Conservation (phyloP, 2,888 invertebrate species). For the Beris chalybata region DNA sequence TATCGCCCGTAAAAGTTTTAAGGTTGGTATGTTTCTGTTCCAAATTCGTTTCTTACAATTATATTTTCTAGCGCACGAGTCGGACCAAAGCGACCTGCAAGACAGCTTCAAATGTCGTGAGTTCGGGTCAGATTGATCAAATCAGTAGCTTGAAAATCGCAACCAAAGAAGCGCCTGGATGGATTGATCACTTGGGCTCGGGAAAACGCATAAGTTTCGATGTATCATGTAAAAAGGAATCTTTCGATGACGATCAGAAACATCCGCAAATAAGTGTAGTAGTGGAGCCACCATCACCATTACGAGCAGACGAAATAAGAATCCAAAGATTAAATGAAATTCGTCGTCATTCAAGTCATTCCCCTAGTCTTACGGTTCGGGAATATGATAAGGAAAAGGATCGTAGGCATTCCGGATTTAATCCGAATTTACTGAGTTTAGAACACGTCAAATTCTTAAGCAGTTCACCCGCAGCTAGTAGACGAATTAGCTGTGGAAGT, state of each 20-base stretch:
- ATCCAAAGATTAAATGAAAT: conserved; percentile 56
- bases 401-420: conserved; percentile 58
- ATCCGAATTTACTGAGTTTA: conserved; percentile 64
- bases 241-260: conserved; percentile 56
- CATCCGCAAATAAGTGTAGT: conserved; percentile 71
- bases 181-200: conserved; percentile 18
- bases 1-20: conserved; percentile 77
- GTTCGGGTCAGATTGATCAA: not conserved
- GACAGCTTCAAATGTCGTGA: conserved; percentile 15
- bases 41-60: conserved; percentile 18
- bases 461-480: conserved; percentile 81
- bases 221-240: conserved; percentile 58
- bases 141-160: conserved; percentile 30
- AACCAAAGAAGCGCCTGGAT: conserved; percentile 33
- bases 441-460: conserved; percentile 68
- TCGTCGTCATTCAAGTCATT: conserved; percentile 56
- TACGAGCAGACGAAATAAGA: conserved; percentile 62
- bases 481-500: conserved; percentile 89
- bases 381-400: conserved; percentile 57
- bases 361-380: conserved; percentile 58
- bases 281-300: conserved; percentile 75
- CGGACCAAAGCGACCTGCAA: conserved; percentile 34
- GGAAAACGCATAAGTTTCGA: conserved; percentile 58
- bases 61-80: conserved; percentile 41
- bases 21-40: conserved; percentile 49